Evolutionary conservation across 1,140 invertebrate species (phyloP), one percentile per base, ranked within the genome.

Genomic region (Caenorhabditis briggsae): DNA sequence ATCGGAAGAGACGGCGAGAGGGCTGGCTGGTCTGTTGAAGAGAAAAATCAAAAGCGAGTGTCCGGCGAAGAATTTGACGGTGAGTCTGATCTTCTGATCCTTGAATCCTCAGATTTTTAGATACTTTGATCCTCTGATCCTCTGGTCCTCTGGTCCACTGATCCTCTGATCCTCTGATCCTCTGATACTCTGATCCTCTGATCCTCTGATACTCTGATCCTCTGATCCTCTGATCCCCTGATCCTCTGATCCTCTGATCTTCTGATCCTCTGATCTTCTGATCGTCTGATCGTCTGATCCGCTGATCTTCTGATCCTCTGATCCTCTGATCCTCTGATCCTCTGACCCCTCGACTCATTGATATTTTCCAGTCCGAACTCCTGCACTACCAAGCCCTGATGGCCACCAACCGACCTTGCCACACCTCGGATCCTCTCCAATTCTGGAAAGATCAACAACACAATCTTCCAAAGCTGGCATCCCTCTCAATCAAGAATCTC

Each of bases 371-470:
- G 64, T 46, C 64, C 5, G 64, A 70, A 70, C 12, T 70, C 1
- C 33, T 70, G 18, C 64, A 70, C 5, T 70, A 70, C 18, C 41
- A 70, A 70, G 64, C 64, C 2, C 33, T 70, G 5, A 70, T 70
- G 41, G 14, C 64, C 18, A 70, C 41, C 8, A 23, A 70, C 64
- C 64, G 64, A 0, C 64, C 64, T 9, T 16, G 12, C 46, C n/a
- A 70, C 41, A 70, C 33, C 5, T 70, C 64, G 9, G 41, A 70
- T 20, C 64, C 64, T 16, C 8, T 70, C 1, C 64, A 70, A 25
- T 70, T 70, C 16, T 70, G 64, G 64, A 70, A 70, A 20, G 41
- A 46, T 14, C 64, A 70, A 48, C 41, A n/a, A 48, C 16, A 46
- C 12, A 70, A 46, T 46, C 46, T 70, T 7, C 64, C 64, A 9